phyloP scores from a whole-genome alignment of 2,797 vertebrate genomes.

The Mus spretus region DNA sequence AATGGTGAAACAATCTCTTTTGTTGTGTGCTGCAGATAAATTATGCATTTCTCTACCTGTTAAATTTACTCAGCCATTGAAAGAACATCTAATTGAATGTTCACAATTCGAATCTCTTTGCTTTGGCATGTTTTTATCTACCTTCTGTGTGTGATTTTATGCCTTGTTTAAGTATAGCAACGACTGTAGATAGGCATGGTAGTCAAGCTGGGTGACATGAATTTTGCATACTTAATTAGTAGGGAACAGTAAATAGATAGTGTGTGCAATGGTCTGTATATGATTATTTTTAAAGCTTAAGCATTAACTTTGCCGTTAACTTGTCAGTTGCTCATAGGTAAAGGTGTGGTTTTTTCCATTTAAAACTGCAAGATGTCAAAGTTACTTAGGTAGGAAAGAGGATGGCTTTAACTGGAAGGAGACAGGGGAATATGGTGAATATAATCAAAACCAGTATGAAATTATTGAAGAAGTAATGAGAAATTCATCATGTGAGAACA shows the following conservation, averaged over 20 bases:
- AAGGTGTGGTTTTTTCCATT: not conserved
- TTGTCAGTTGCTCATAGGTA: not conserved
- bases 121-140: conserved; percentile 1
- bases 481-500: not conserved
- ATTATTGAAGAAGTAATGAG: not conserved
- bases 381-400: not conserved
- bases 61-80: not conserved
- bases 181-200: not conserved
- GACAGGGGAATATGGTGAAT: not conserved
- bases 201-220: not conserved
- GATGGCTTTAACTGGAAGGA: not conserved
- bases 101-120: not conserved
- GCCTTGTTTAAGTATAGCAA: not conserved
- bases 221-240: not conserved
- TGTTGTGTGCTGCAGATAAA: not conserved
- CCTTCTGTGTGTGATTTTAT: not conserved
- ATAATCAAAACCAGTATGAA: not conserved
- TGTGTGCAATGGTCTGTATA: not conserved
- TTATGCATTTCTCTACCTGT: not conserved
- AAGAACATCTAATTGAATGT: not conserved
- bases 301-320: not conserved
- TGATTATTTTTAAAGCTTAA: not conserved
- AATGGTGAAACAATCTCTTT: not conserved
- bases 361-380: not conserved
- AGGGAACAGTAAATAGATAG: not conserved